Base-by-base conservation (phyloP, 64 coral and sea anemone genomes). In the Montipora efflorescens region DNA sequence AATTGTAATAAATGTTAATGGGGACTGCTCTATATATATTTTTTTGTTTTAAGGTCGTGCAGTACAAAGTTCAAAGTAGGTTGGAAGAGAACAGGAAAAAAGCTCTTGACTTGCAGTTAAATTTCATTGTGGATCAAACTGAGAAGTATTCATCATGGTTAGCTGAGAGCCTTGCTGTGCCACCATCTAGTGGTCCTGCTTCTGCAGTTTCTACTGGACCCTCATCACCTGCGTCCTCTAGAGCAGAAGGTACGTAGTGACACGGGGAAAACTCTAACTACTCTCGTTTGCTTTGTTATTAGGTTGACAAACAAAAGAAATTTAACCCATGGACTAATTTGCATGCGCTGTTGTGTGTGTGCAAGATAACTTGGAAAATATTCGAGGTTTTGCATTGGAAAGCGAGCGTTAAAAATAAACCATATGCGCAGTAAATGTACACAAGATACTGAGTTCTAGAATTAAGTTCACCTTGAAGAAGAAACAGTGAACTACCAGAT, bases 61-160 rank as follows among this genome's bases (percentile, higher is more conserved):
- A 95, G 53, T 99, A 99, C 87, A 99, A 99, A 83, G 98, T 99
- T 79, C 98, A 99, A 92, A 96, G 92, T 53, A 87, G 98, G 72
- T 23, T 99, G 25, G 98, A 99, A 87, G 98, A 99, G 59, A 99
- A 96, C 75, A 84, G 98, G 57, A 99, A 99, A 55, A 99, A 99
- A 81, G 98, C 98, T 74, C 89, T 99, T 16, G 98, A 99, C 89
- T 51, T 96, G 28, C 98, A 99, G 83, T 80, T 99, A 6, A 99
- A 99, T 52, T 99, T 99, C 68, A 99, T 99, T 78, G 98, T 99
- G 58, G 98, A 96, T 70, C 98, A 99, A 78, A 99, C 98, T 28
- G 98, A 99, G 88, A 99, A 96, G 51, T 99, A 99, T 80, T 99
- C 98, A 22, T 99, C 98, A 5, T 99, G 98, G 98, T 87, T 99